Conservation (phyloP, 1,140 invertebrate species). For the Zaprionus camerounensis region DNA sequence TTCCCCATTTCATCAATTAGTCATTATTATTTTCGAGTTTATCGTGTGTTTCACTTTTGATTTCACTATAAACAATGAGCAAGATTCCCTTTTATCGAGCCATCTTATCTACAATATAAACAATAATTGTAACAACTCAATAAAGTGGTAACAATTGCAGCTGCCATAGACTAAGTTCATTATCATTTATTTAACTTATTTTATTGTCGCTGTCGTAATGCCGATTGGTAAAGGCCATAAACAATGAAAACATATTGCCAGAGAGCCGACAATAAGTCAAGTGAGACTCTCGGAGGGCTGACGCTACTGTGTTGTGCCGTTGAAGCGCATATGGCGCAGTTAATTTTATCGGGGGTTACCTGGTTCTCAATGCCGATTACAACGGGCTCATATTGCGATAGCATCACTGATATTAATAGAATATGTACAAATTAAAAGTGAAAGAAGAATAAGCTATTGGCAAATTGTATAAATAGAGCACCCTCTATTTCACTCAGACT, state of each 20-base stretch:
- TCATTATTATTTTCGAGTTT: background rate
- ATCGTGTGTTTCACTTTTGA: background rate
- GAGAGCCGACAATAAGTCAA: slow-evolving; percentile 2
- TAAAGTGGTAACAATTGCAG: slow-evolving; percentile 11
- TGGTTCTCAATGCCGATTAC: background rate
- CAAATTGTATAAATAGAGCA: too few species aligned
- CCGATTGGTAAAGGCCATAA: slow-evolving; percentile 11
- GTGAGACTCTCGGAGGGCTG: background rate
- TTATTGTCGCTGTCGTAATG: slow-evolving; percentile 14
- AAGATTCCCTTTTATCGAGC: background rate
- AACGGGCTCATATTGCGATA: background rate
- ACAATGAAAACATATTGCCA: slow-evolving; percentile 25
- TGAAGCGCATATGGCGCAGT: slow-evolving; percentile 11
- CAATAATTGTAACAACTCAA: slow-evolving; percentile 17
- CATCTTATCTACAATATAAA: slow-evolving; percentile 11
- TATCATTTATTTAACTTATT: slow-evolving; percentile 31
- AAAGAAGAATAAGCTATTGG: too few species aligned
- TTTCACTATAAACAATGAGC: background rate
- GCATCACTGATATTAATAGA: too few species aligned
- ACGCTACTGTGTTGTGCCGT: background rate
- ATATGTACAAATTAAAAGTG: too few species aligned
- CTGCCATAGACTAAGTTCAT: background rate
- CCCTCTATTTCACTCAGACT: too few species aligned
- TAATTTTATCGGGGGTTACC: slow-evolving; percentile 7
- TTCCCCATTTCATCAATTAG: too few species aligned